Percentiles rank a stretch among this genome's conserved stretches.
These are phyloP conservation scores for Cyprinella venusta DNA, from an alignment of 2,797 vertebrate species.

Conservation along the genomic window DNA sequence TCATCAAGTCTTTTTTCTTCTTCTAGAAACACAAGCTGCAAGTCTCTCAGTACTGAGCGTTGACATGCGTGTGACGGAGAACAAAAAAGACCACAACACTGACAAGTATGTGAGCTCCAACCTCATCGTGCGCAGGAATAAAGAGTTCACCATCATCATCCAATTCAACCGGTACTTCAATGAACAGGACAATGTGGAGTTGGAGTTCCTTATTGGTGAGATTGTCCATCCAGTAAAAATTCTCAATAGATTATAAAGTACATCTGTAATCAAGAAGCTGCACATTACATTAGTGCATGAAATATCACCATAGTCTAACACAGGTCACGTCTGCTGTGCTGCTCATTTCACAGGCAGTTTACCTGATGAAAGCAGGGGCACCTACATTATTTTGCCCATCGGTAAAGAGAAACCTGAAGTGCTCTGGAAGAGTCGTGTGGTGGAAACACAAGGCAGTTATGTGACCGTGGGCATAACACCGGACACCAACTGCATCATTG, in stretches of 20 bases:
- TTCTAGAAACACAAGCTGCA: conserved; percentile 58
- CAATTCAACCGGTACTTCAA: conserved; percentile 77
- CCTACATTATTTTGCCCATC: conserved; percentile 75
- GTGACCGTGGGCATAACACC: conserved; percentile 81
- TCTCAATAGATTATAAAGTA: background rate
- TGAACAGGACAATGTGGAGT: conserved; percentile 74
- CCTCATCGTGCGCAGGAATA: conserved; percentile 86
- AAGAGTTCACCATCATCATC: conserved; percentile 77
- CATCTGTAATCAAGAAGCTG: background rate
- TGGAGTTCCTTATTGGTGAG: conserved; percentile 92
- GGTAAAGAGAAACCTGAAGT: conserved; percentile 52
- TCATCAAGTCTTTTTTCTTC: background rate
- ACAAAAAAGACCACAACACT: conserved; percentile 80
- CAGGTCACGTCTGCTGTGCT: background rate
- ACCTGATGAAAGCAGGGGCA: conserved; percentile 78
- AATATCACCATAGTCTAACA: background rate
- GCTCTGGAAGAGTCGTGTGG: conserved; percentile 77
- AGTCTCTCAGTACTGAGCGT: conserved; percentile 72
- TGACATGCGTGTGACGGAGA: conserved; percentile 75
- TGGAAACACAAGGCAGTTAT: conserved; percentile 42
- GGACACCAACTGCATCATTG: conserved; percentile 79
- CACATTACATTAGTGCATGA: background rate
- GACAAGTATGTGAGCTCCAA: conserved; percentile 69
- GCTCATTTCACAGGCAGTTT: conserved; percentile 74
- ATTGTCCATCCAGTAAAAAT: background rate